Percentiles rank a stretch among this genome's conserved stretches.
These are phyloP conservation scores for Tortrix viridana DNA, from an alignment of 2,888 invertebrate species.

Conservation along the genomic window DNA sequence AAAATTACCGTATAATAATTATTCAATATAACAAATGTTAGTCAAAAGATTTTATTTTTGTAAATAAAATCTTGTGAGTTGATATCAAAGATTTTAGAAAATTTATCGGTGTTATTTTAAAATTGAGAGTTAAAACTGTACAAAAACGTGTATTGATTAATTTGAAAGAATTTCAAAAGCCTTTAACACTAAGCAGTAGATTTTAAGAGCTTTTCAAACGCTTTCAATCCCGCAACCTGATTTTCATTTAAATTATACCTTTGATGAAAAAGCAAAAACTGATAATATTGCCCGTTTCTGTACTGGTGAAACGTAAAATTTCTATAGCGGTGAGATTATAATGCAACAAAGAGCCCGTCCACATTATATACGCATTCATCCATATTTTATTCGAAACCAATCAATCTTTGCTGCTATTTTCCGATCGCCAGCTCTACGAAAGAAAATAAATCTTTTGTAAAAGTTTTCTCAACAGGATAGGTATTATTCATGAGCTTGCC, in stretches of 20 bases:
- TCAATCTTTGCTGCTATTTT: conserved; percentile 77
- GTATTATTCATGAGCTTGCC: conserved; percentile 80
- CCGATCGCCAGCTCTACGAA: conserved; percentile 61
- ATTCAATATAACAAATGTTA: no score
- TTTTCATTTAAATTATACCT: conserved; percentile 3
- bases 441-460: conserved; percentile 81
- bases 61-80: no score
- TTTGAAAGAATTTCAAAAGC: no score
- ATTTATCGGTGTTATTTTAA: no score
- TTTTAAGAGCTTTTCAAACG: background rate
- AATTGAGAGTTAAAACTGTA: no score
- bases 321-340: conserved; percentile 32
- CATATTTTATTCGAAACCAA: conserved; percentile 75
- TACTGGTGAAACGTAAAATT: conserved; percentile 26
- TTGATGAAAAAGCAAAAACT: conserved; percentile 2
- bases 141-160: no score
- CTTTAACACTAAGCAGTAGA: no score
- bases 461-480: conserved; percentile 74
- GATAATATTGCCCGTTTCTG: conserved; percentile 5
- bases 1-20: no score
- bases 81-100: no score
- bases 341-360: conserved; percentile 43
- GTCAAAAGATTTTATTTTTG: no score
- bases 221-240: background rate
- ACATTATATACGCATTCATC: conserved; percentile 56